Evolutionary conservation across 2,888 invertebrate genomes (phyloP).

Genomic region (Polietes domitor): DNA sequence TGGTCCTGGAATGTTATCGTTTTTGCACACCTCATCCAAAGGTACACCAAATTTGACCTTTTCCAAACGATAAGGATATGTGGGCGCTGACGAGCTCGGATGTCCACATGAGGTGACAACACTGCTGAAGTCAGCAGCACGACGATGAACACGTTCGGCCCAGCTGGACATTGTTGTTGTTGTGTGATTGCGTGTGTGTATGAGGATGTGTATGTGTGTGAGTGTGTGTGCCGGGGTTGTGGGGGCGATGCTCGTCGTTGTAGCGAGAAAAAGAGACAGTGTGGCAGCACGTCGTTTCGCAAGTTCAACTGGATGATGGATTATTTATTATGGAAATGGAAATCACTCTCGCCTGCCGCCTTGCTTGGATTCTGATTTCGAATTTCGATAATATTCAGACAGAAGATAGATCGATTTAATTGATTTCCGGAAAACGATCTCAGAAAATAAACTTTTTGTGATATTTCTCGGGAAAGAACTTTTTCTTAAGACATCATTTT

Average conservation of each 20-base stretch:
- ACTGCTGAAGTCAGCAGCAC: constrained; percentile 94
- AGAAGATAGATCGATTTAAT: constrained; percentile 29
- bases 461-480: constrained; percentile 10
- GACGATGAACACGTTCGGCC: constrained; percentile 95
- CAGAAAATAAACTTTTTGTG: background rate
- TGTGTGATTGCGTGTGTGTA: background rate
- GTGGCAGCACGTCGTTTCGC: constrained; percentile 18
- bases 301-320: background rate
- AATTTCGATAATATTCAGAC: background rate
- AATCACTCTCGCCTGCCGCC: background rate
- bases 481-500: constrained; percentile 52
- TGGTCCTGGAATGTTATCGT: constrained; percentile 96
- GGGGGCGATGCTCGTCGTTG: background rate
- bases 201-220: background rate
- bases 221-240: background rate
- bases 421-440: background rate
- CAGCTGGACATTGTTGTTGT: constrained; percentile 88
- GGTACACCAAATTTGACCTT: constrained; percentile 97
- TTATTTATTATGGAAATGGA: constrained; percentile 5
- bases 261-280: constrained; percentile 18
- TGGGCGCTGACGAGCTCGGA: constrained; percentile 84
- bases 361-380: too few relatives aligned
- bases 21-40: constrained; percentile 95
- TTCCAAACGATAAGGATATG: constrained; percentile 91
- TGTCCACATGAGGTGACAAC: constrained; percentile 96